Percentiles rank a stretch among this genome's conserved stretches.
Conservation (phyloP, 2,113 vertebrate genomes). For the Neolamprologus modestus region DNA sequence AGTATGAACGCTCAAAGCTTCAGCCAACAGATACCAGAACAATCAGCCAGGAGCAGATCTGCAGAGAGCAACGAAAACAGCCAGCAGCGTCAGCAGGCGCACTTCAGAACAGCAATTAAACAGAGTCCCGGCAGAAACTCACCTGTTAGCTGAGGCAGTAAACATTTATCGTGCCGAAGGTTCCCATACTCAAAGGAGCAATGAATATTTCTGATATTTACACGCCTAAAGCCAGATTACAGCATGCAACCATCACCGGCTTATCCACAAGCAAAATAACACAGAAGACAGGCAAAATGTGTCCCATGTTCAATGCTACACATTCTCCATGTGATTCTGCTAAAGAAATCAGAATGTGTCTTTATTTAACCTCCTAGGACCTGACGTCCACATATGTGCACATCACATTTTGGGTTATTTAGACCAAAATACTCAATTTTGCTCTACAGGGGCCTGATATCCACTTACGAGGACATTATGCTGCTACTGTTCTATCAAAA, state of each 20-base stretch:
- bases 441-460: not conserved
- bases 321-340: rapidly evolving
- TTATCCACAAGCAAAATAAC: not conserved
- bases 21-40: not conserved
- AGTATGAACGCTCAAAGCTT: not conserved
- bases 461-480: rapidly evolving
- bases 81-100: not conserved
- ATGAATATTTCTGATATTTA: not conserved
- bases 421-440: rapidly evolving
- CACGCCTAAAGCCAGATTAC: not conserved
- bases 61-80: not conserved
- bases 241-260: not conserved
- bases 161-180: not conserved
- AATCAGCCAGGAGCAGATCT: not conserved
- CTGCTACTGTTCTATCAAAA: rapidly evolving
- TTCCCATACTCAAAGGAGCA: not conserved
- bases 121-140: not conserved
- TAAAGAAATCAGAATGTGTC: not conserved
- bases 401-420: not conserved
- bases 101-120: not conserved
- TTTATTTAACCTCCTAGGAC: not conserved
- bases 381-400: rapidly evolving
- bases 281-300: rapidly evolving
- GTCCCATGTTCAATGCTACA: not conserved
- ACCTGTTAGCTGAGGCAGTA: not conserved